Conservation (phyloP, 2,888 invertebrate species). For the Drosophila austrosaltans region DNA sequence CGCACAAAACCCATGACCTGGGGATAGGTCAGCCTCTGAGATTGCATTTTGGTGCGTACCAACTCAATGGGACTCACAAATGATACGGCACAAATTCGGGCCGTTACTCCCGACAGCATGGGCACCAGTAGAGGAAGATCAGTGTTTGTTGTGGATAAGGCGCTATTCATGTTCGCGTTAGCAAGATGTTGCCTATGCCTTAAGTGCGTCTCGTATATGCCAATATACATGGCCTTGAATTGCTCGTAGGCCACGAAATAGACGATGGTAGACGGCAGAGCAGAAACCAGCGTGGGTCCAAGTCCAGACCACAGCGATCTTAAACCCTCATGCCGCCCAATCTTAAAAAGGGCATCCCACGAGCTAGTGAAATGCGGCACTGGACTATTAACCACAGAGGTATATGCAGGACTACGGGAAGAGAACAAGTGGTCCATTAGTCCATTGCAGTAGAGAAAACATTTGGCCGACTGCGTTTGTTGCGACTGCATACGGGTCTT, state of each 20-base stretch:
- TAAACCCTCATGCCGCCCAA: conserved; percentile 94
- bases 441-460: conserved; percentile 98
- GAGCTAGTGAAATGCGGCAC: conserved; percentile 90
- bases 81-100: conserved; percentile 92
- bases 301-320: conserved; percentile 98
- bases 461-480: conserved; percentile 93
- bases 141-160: neutral
- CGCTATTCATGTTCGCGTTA: too few relatives aligned
- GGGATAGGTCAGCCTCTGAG: conserved; percentile 92
- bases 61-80: conserved; percentile 97
- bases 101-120: conserved; percentile 91
- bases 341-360: conserved; percentile 97
- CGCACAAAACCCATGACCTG: conserved; percentile 85
- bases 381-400: conserved; percentile 13
- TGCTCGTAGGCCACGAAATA: conserved; percentile 99
- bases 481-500: conserved; percentile 98
- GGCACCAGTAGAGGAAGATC: conserved; percentile 87
- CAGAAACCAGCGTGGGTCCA: conserved; percentile 96
- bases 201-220: conserved; percentile 63
- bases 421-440: conserved; percentile 99
- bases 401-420: conserved; percentile 85
- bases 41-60: conserved; percentile 99
- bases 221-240: conserved; percentile 87
- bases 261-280: conserved; percentile 97
- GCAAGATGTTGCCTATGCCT: conserved; percentile 45